These are phyloP conservation scores for Megastigmus dorsalis DNA, from an alignment of 2,888 invertebrate species.

Conservation along the genomic window DNA sequence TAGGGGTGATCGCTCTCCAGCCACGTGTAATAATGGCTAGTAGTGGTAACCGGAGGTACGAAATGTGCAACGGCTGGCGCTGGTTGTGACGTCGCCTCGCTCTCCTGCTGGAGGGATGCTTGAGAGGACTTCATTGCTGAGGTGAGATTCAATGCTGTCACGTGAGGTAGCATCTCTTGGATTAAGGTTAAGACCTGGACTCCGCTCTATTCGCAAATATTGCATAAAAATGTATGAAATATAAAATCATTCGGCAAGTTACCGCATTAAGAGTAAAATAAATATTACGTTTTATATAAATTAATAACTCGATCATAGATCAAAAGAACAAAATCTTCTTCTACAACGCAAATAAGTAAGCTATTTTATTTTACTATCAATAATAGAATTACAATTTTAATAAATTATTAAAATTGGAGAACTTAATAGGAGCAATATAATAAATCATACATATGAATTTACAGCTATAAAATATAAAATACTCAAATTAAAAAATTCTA, in stretches of 20 bases:
- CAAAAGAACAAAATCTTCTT: too few species aligned
- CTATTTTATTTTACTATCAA: too few species aligned
- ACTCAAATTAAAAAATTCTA: conserved; percentile 32
- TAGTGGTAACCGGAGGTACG: conserved; percentile 76
- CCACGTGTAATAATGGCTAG: conserved; percentile 91
- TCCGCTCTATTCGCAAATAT: too few species aligned
- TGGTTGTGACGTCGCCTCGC: conserved; percentile 63
- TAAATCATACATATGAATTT: too few species aligned
- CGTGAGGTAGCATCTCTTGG: conserved; percentile 91
- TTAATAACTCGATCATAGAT: too few species aligned
- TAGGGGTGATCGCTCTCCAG: conserved; percentile 98
- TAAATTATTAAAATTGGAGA: background rate
- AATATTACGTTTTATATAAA: too few species aligned
- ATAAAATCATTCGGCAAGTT: too few species aligned
- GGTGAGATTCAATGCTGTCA: conserved; percentile 88
- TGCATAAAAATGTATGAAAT: too few species aligned
- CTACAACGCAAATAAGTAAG: too few species aligned
- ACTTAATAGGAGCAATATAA: conserved; percentile 30
- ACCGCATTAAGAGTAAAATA: too few species aligned
- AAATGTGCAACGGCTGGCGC: conserved; percentile 57
- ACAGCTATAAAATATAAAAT: too few species aligned
- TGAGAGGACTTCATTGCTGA: conserved; percentile 73
- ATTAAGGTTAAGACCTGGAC: conserved; percentile 91
- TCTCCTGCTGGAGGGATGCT: conserved; percentile 69
- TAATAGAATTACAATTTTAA: too few species aligned